A percentile compares a stretch with the other conserved stretches of the same genome.
phyloP scores from a whole-genome alignment of 2,797 vertebrate genomes.

The Gadopsis bispinosus region DNA sequence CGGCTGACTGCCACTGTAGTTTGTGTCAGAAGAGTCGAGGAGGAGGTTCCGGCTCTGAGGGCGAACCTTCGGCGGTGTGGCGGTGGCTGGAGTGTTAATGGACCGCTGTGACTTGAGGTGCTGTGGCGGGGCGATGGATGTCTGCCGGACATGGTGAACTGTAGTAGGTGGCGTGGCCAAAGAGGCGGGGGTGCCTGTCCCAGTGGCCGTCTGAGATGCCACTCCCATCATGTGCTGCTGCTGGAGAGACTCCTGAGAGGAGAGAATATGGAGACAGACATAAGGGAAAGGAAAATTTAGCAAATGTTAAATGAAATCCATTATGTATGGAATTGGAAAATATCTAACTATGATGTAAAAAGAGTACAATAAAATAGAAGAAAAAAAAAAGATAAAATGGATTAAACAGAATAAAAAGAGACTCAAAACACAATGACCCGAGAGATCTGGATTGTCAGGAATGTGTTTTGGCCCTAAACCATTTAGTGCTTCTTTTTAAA shows the following conservation, averaged over 20 bases:
- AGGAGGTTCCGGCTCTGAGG: conserved; percentile 93
- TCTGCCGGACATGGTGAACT: conserved; percentile 83
- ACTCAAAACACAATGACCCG: neutral
- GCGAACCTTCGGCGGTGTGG: conserved; percentile 86
- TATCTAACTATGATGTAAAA: neutral
- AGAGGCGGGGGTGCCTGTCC: conserved; percentile 86
- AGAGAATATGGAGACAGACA: neutral
- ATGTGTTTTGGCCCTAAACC: neutral
- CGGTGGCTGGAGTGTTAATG: conserved; percentile 87
- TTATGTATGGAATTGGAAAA: neutral
- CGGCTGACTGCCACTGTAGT: conserved; percentile 83
- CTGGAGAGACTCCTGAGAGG: conserved; percentile 85
- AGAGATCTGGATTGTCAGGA: conserved; percentile 22
- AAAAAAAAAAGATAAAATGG: neutral
- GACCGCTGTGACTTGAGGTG: conserved; percentile 89
- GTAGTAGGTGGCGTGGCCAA: conserved; percentile 90
- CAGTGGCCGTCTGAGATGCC: conserved; percentile 80
- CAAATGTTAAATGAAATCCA: neutral
- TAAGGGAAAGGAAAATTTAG: neutral
- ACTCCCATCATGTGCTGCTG: conserved; percentile 90
- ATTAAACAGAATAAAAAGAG: neutral
- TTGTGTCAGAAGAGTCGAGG: conserved; percentile 90
- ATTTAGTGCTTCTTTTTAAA: conserved; percentile 4
- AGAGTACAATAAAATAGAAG: neutral
- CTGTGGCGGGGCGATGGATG: conserved; percentile 83